Conservation (phyloP, 2,888 invertebrate species). For the Stomorhina lunata region DNA sequence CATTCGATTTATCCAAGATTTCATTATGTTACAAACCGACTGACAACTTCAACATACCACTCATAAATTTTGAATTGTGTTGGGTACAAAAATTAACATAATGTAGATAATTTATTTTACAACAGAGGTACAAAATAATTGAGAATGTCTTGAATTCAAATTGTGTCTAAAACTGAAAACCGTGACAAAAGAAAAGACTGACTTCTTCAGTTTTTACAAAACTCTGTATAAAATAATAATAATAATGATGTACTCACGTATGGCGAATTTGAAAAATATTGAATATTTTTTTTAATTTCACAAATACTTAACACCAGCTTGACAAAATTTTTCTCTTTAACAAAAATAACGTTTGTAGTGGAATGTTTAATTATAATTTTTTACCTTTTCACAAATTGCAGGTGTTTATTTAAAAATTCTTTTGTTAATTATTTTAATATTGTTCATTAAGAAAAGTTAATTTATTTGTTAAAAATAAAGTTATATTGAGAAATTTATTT, state of each 20-base stretch:
- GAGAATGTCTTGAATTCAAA: background rate
- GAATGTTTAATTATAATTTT: slow-evolving; percentile 34
- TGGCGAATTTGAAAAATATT: background rate
- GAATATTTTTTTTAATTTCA: background rate
- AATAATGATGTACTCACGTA: background rate
- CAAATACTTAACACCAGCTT: background rate
- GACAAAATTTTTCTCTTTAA: background rate
- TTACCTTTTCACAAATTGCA: slow-evolving; percentile 23
- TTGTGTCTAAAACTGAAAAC: background rate
- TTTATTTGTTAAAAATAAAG: slow-evolving; percentile 31
- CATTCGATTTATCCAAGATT: too few species aligned
- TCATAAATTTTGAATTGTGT: too few species aligned
- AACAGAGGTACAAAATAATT: background rate
- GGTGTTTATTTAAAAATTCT: slow-evolving; percentile 36
- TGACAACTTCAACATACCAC: too few species aligned
- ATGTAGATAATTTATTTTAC: too few species aligned
- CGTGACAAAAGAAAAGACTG: too few species aligned
- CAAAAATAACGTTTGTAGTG: background rate
- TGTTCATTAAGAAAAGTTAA: slow-evolving; percentile 17
- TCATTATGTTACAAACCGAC: too few species aligned
- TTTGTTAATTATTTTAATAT: background rate
- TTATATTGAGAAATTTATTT: slow-evolving; percentile 9
- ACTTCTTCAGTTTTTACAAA: too few species aligned
- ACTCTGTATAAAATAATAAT: too few species aligned
- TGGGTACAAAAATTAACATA: too few species aligned